Conservation (phyloP, 2,888 invertebrate genomes). For the Clepsis dumicolana region DNA sequence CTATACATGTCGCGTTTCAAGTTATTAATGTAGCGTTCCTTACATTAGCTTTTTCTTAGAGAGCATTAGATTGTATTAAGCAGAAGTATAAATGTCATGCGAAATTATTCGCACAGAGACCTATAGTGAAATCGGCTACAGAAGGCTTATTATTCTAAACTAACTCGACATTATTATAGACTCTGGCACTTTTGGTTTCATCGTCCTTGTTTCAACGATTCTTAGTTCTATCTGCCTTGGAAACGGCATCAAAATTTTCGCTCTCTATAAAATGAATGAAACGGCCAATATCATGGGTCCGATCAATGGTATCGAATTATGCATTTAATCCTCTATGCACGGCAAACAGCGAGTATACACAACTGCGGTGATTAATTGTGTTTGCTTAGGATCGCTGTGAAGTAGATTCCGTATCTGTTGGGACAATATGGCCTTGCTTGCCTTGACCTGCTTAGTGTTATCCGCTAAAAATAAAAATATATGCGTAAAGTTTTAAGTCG, state of each 20-base stretch:
- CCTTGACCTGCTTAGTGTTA: conserved; percentile 36
- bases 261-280: neutral
- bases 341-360: conserved; percentile 20
- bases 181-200: no score
- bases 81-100: no score
- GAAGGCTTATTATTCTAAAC: no score
- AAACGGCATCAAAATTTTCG: neutral
- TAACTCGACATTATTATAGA: no score
- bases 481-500: conserved; percentile 2
- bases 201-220: no score
- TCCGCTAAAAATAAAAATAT: conserved; percentile 19
- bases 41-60: no score
- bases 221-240: no score
- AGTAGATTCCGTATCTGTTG: conserved; percentile 30
- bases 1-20: no score
- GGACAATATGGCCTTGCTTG: conserved; percentile 23
- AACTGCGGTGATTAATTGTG: conserved; percentile 33
- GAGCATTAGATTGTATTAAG: no score
- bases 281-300: neutral
- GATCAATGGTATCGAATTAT: conserved; percentile 3
- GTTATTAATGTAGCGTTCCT: no score
- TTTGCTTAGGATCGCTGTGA: conserved; percentile 32
- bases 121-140: no score
- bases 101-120: no score
- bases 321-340: conserved; percentile 15